Evolutionary conservation across 2,797 vertebrate genomes (phyloP).

Genomic region (Semotilus atromaculatus): DNA sequence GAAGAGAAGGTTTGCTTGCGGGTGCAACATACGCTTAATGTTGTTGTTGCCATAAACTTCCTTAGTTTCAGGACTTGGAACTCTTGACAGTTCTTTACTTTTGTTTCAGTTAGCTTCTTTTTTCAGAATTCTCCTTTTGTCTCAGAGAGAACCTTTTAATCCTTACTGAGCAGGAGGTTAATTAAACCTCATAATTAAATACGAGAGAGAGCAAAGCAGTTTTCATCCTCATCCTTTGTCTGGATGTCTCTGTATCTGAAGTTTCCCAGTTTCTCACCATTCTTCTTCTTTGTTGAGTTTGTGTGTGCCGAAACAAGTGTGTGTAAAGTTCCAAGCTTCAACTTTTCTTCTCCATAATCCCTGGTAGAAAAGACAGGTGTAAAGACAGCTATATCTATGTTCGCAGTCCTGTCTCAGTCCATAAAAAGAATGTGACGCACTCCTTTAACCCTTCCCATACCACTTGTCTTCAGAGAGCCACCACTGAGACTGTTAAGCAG

Average conservation of each 20-base stretch:
- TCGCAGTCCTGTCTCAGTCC: no score
- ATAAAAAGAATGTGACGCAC: no score
- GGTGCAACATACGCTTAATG: not conserved
- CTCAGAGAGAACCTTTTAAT: not conserved
- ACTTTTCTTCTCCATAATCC: not conserved
- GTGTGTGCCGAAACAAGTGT: not conserved
- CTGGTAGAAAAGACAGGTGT: no score
- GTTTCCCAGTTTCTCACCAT: not conserved
- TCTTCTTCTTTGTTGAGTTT: conserved; percentile 3
- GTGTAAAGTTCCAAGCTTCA: not conserved
- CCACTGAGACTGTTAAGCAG: no score
- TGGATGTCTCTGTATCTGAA: no score
- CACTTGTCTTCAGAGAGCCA: no score
- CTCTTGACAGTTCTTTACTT: no score
- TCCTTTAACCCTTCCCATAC: no score
- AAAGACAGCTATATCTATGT: no score
- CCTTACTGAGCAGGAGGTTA: not conserved
- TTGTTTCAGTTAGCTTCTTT: not conserved
- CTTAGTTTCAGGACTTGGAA: not conserved
- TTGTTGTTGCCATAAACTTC: not conserved
- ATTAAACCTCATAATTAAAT: no score
- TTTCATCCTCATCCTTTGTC: no score
- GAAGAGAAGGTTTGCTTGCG: not conserved
- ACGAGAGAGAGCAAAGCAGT: no score
- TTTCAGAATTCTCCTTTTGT: not conserved